phyloP scores from a whole-genome alignment of 2,888 invertebrate species.

The Sphaerophoria taeniata region DNA sequence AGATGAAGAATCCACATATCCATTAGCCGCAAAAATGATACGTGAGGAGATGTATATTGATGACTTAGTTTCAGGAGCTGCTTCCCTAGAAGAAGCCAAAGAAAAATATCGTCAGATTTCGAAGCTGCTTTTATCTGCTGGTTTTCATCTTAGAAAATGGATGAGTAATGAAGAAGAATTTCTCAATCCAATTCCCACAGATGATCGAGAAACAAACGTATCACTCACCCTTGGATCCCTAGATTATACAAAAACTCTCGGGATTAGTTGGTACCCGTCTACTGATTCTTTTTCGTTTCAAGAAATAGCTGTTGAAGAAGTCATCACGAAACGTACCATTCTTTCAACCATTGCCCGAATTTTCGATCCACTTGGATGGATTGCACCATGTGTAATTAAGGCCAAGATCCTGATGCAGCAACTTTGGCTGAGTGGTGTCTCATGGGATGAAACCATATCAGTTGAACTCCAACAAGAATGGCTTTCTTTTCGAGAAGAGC shows the following conservation, averaged over 20 bases:
- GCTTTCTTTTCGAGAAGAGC: not conserved
- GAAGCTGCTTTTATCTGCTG: constrained; percentile 30
- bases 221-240: constrained; percentile 12
- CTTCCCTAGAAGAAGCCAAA: constrained; percentile 33
- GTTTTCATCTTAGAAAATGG: constrained; percentile 38
- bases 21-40: constrained; percentile 46
- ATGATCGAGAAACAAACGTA: constrained; percentile 2
- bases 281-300: not conserved
- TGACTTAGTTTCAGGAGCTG: constrained; percentile 29
- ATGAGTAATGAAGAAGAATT: not conserved
- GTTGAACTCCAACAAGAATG: not conserved
- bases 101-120: constrained; percentile 4
- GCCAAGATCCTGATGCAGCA: constrained; percentile 8
- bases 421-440: not conserved
- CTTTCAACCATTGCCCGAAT: no score
- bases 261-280: not conserved
- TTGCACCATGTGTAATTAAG: not conserved
- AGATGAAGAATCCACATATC: constrained; percentile 43
- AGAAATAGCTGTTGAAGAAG: no score
- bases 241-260: constrained; percentile 1
- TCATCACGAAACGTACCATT: no score
- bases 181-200: constrained; percentile 21
- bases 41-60: constrained; percentile 40
- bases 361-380: no score
- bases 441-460: not conserved